Percentiles rank a stretch among this genome's conserved stretches.
Evolutionary conservation across 2,888 invertebrate genomes (phyloP).

Genomic region (Acanthoscelides obtectus): DNA sequence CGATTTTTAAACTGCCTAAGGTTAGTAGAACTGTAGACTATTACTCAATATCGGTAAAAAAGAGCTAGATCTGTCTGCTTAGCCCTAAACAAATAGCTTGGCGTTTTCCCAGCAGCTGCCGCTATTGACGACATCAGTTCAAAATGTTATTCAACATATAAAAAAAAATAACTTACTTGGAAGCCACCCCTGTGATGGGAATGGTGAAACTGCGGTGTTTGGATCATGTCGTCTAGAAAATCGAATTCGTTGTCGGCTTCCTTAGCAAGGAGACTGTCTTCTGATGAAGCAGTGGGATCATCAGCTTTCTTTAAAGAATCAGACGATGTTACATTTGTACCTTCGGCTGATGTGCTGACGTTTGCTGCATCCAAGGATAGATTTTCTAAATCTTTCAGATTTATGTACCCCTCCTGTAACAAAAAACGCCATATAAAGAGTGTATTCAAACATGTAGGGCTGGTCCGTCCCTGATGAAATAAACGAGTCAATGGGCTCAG

Average conservation of each 20-base stretch:
- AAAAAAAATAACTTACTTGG: slow-evolving; percentile 55
- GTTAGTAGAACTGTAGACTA: too few species aligned
- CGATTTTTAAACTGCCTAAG: too few species aligned
- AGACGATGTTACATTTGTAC: slow-evolving; percentile 6
- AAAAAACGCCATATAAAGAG: too few species aligned
- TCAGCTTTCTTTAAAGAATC: slow-evolving; percentile 17
- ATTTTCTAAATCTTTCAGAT: slow-evolving; percentile 38
- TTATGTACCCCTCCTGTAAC: slow-evolving; percentile 33
- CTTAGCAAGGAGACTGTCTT: slow-evolving; percentile 25
- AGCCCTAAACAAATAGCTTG: too few species aligned
- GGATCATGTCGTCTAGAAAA: slow-evolving; percentile 57
- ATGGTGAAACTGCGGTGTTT: slow-evolving; percentile 60
- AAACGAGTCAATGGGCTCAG: too few species aligned
- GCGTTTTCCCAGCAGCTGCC: too few species aligned
- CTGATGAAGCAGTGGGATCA: slow-evolving; percentile 16
- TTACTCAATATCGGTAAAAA: too few species aligned
- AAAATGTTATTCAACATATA: neutral
- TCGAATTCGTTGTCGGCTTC: slow-evolving; percentile 49
- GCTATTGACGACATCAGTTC: too few species aligned
- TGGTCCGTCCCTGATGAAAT: too few species aligned
- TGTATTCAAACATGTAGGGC: too few species aligned
- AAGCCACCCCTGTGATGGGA: slow-evolving; percentile 61
- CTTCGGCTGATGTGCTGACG: slow-evolving; percentile 11
- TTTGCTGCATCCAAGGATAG: slow-evolving; percentile 25
- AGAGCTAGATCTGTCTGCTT: too few species aligned